Conservation (phyloP, 2,797 vertebrate genomes). For the Sylvia borin region DNA sequence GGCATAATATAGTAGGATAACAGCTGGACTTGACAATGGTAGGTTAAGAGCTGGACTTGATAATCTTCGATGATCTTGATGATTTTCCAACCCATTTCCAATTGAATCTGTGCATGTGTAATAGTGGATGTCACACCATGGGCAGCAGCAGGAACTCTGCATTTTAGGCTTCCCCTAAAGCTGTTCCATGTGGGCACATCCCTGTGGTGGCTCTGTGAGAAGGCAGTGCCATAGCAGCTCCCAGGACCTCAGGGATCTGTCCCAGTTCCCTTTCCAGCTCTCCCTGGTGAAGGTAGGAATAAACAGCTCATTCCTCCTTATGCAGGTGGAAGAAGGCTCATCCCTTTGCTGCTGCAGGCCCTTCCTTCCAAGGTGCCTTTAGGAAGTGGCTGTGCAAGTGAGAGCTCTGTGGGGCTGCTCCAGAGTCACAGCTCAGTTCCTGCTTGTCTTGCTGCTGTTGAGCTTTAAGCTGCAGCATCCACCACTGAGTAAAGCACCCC, state of each 20-base stretch:
- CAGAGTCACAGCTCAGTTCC: neutral
- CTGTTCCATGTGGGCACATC: neutral
- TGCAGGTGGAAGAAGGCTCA: neutral
- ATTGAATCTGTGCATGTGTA: accelerated
- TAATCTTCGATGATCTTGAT: neutral
- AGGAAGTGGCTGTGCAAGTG: neutral
- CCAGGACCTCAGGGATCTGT: neutral
- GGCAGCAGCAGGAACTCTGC: neutral
- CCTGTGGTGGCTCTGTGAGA: neutral
- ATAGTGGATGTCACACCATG: neutral
- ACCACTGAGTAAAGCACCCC: neutral
- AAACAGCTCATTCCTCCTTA: neutral
- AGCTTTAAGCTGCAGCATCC: neutral
- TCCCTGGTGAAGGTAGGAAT: neutral
- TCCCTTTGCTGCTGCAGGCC: neutral
- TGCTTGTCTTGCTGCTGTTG: neutral
- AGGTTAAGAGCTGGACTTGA: neutral
- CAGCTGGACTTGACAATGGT: neutral
- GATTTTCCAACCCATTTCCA: neutral
- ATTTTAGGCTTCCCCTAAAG: neutral
- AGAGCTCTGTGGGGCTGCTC: neutral
- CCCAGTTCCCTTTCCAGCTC: neutral
- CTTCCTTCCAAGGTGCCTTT: neutral
- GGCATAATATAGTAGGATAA: too few relatives aligned
- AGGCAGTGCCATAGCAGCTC: accelerated